Base-by-base conservation (phyloP, 2,113 vertebrate species). In the Rhabdornis inornatus region DNA sequence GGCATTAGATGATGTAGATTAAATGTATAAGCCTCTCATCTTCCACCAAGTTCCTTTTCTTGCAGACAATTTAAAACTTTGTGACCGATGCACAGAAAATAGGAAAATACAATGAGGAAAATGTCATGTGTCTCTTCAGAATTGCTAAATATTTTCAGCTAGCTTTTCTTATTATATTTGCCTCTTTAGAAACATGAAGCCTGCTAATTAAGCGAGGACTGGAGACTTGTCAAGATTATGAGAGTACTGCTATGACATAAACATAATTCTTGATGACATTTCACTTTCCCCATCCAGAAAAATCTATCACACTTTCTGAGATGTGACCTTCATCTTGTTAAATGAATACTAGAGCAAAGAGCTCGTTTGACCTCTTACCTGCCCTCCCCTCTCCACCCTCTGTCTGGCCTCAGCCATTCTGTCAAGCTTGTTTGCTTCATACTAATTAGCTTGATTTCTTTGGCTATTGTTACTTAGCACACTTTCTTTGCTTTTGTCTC, bases 241-340 rank as follows among this genome's bases (percentile, higher is more conserved):
- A 95, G 69, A 94, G 80, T n/a, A 71, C 60, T 1, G 23, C 77
- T 87, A 86, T 92, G 95, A 89, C 88, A 96, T 84, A 95, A 84
- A 60, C 92, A 91, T 96, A 95, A 96, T 94, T 95, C 94, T 93
- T 94, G 83, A 94, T 95, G 95, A 94, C 94, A 96, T 96, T 96
- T 96, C 86, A 87, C 93, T 96, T 94, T 96, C 79, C 88, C 76
- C 57, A 93, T 94, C 83, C 90, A 92, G 94, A 96, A 96, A 96
- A 96, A 95, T 94, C 90, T 93, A 96, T 97, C 95, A 94, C 92
- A 65, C 76, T 96, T 92, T 88, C 94, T 68, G 83, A 95, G 94
- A 96, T 75, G 83, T 92, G 93, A 96, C 95, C 95, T 96, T 95
- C 94, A 94, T 96, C 94, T 96, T 96, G 92, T 94, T 96, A 96